Evolutionary conservation across 1,140 invertebrate genomes (phyloP).

Genomic region (silkworm (Bombyx mori)): ASM3026992v2 NC_085125.1:2937501-2938000

Average conservation of each 20-base stretch:
- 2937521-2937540: background rate
- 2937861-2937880: background rate
- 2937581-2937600: conserved; percentile 10
- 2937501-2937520: background rate
- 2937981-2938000: background rate
- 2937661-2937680: background rate
- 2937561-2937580: conserved; percentile 21
- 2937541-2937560: background rate
- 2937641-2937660: conserved; percentile 3
- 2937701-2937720: conserved; percentile 26
- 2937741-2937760: conserved; percentile 27
- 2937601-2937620: background rate
- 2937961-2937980: too few relatives aligned
- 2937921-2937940: background rate
- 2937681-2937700: conserved; percentile 13
- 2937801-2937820: background rate
- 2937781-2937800: conserved; percentile 47
- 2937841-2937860: background rate
- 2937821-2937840: background rate
- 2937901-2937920: background rate
- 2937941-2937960: too few relatives aligned
- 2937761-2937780: conserved; percentile 61
- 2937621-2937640: background rate
- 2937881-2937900: background rate
- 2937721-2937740: conserved; percentile 23